A percentile compares a stretch with the other conserved stretches of the same genome.
phyloP scores from a whole-genome alignment of 2,797 vertebrate genomes.

The Anabacerthia variegaticeps region DNA sequence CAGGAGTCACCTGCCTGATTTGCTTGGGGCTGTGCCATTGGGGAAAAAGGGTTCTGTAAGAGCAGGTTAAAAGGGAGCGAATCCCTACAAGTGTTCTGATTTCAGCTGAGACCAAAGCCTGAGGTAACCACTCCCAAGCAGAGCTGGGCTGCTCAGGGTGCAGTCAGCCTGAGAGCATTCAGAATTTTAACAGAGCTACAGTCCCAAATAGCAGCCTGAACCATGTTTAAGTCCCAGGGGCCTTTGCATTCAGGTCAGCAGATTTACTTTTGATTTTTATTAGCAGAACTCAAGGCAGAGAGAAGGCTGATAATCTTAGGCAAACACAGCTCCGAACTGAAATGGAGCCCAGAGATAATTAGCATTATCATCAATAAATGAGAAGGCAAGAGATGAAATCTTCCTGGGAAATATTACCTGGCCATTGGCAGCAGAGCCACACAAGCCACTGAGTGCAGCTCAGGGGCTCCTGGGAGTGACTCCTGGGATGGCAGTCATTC shows the following conservation, averaged over 20 bases:
- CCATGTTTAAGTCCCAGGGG: neutral
- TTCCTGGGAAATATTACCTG: neutral
- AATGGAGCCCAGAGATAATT: slow-evolving; percentile 13
- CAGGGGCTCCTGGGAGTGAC: neutral
- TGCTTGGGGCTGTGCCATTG: neutral
- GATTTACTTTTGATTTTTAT: neutral
- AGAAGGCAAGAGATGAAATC: neutral
- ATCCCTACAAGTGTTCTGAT: neutral
- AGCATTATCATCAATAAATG: neutral
- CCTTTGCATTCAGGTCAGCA: neutral
- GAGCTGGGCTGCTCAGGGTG: neutral
- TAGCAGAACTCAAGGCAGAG: neutral
- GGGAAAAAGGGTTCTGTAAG: neutral
- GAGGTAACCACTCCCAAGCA: neutral
- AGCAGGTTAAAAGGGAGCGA: slow-evolving; percentile 8
- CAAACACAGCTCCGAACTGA: neutral
- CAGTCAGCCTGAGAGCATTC: neutral
- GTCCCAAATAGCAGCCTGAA: neutral
- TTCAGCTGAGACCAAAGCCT: slow-evolving; percentile 13
- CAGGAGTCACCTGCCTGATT: neutral
- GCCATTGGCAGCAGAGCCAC: neutral
- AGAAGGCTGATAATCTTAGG: neutral
- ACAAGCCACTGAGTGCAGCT: neutral
- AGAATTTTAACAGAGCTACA: neutral
- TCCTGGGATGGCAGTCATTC: neutral